A percentile compares a stretch with the other conserved stretches of the same genome.
Evolutionary conservation across 2,113 vertebrate species (phyloP).

Genomic region (Tinamus guttatus): DNA sequence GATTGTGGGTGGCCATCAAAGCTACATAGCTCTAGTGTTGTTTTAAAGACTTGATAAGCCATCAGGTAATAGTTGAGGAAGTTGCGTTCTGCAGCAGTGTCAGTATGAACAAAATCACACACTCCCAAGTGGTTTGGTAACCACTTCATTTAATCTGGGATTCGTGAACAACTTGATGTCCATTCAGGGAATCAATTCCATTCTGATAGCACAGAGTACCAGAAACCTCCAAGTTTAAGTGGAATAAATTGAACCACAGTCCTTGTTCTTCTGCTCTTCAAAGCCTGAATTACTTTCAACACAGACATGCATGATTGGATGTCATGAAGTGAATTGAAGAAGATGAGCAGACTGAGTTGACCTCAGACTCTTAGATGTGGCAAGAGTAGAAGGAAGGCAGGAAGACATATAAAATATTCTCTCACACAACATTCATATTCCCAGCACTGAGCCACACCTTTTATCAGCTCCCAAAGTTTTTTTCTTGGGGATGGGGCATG

Average conservation of each 20-base stretch:
- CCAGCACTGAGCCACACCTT: neutral
- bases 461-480: neutral
- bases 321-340: neutral
- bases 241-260: neutral
- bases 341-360: neutral
- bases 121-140: neutral
- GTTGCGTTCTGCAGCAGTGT: too few relatives aligned
- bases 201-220: neutral
- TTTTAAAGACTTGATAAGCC: neutral
- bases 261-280: neutral
- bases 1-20: neutral
- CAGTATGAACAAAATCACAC: neutral
- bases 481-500: neutral
- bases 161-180: neutral
- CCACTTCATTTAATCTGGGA: neutral
- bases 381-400: neutral
- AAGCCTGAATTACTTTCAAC: neutral
- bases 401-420: neutral
- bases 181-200: neutral
- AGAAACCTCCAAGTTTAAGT: neutral
- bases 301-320: neutral
- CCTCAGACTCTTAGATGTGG: neutral
- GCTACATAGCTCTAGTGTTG: neutral
- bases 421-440: neutral
- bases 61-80: accelerated